phyloP scores from a whole-genome alignment of 2,888 invertebrate genomes.

The Tipula unca region DNA sequence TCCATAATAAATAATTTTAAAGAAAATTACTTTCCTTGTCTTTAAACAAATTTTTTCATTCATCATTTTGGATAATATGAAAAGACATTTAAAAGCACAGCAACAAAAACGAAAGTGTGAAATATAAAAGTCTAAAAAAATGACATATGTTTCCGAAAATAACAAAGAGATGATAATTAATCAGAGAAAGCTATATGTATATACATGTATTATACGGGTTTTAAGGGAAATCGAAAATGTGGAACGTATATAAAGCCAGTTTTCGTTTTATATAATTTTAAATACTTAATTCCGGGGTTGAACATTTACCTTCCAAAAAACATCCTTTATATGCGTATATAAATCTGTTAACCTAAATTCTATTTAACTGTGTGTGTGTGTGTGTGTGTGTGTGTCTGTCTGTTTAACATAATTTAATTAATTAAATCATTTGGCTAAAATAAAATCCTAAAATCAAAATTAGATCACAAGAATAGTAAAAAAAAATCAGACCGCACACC shows the following conservation, averaged over 20 bases:
- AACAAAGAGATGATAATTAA: neutral
- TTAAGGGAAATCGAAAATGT: neutral
- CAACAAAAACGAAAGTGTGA: neutral
- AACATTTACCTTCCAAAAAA: no score
- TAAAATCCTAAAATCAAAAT: no score
- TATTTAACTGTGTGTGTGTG: no score
- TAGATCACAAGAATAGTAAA: no score
- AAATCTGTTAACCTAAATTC: no score
- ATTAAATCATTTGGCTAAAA: no score
- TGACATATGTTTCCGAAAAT: neutral
- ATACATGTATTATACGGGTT: no score
- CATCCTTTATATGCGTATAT: no score
- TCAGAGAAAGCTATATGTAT: neutral
- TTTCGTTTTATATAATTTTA: no score
- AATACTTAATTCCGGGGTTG: neutral
- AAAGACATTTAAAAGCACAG: neutral
- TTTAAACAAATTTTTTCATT: neutral
- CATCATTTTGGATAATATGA: neutral
- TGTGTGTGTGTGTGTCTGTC: no score
- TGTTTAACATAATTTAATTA: no score
- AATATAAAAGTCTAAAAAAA: neutral
- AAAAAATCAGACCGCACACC: no score
- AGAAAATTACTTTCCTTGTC: neutral
- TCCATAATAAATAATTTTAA: neutral
- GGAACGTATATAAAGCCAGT: neutral